These are phyloP conservation scores for Oreochromis tanganicae DNA, from an alignment of 2,113 vertebrate species.

Conservation along the genomic window DNA sequence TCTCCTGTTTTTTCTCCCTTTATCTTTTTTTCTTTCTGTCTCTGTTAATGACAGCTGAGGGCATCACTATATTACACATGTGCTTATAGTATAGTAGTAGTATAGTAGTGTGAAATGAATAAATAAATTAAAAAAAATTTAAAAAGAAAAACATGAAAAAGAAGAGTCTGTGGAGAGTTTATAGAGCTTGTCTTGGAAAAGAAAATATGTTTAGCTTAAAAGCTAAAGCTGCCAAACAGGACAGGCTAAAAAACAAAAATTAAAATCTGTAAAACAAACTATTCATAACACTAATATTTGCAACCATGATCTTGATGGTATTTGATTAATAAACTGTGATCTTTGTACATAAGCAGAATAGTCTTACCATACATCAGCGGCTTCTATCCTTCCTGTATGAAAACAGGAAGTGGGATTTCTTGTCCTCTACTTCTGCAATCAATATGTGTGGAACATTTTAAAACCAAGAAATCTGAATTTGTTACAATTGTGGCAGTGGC, in stretches of 20 bases:
- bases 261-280: not conserved
- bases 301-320: not conserved
- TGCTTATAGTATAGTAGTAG: too few relatives aligned
- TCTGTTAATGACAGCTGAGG: too few relatives aligned
- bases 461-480: not conserved
- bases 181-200: not conserved
- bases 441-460: not conserved
- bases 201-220: not conserved
- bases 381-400: not conserved
- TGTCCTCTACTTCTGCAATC: fast-evolving
- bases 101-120: too few relatives aligned
- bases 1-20: too few relatives aligned
- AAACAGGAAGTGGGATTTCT: not conserved
- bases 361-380: not conserved
- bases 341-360: not conserved
- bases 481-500: not conserved
- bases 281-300: not conserved
- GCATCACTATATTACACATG: too few relatives aligned
- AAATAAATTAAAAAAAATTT: too few relatives aligned
- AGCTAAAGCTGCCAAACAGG: not conserved
- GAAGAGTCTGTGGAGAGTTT: not conserved
- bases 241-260: not conserved
- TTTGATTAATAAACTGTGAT: not conserved
- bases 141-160: too few relatives aligned
- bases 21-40: too few relatives aligned